Conservation (phyloP, 2,888 invertebrate species). For the Agrotis ipsilon region DNA sequence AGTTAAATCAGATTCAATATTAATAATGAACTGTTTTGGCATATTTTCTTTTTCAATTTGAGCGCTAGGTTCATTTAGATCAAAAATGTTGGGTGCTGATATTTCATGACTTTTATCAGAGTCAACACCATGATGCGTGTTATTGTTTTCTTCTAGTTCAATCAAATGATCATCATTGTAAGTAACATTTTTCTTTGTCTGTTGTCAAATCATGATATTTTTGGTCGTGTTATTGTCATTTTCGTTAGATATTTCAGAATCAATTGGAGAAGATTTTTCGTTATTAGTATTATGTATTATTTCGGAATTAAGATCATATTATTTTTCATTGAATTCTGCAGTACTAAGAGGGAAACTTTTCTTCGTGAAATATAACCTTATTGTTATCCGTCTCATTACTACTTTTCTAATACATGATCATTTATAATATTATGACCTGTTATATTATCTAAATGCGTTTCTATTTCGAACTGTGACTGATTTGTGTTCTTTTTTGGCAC, state of each 20-base stretch:
- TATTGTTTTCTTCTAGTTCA: constrained; percentile 3
- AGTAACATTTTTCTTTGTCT: neutral
- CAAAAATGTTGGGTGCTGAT: neutral
- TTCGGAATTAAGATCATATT: neutral
- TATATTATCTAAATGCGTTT: constrained; percentile 9
- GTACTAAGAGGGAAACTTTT: neutral
- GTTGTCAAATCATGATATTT: neutral
- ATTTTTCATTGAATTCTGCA: constrained; percentile 15
- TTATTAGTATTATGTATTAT: neutral
- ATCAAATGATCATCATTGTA: neutral
- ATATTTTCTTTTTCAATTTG: neutral
- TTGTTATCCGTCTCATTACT: neutral
- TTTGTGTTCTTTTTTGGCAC: constrained; percentile 20
- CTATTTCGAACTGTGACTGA: neutral
- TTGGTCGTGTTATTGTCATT: constrained; percentile 2
- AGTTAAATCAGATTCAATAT: neutral
- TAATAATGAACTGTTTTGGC: neutral
- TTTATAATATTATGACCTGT: neutral
- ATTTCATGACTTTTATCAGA: neutral
- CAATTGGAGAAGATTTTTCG: neutral
- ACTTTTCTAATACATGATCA: neutral
- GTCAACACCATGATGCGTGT: neutral
- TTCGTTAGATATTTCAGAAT: neutral
- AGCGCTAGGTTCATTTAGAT: neutral
- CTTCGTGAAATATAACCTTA: neutral